Base-by-base conservation (phyloP, 1,140 invertebrate species). In the Philopotamus ludificatus region DNA sequence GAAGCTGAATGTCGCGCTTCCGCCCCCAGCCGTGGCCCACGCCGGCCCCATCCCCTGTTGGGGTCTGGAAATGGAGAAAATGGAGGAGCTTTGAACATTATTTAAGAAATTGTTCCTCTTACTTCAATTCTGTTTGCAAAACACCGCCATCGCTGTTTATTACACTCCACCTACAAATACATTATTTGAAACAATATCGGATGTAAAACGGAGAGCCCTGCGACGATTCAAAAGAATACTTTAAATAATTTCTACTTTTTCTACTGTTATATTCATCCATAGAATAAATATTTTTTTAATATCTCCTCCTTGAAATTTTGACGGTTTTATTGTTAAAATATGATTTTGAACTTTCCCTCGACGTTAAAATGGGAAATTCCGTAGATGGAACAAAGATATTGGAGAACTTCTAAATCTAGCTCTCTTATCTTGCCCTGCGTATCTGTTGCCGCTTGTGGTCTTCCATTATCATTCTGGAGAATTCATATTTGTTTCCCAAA, bases 51-150 rank as follows among this genome's bases (percentile, higher is more conserved):
- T 47, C 16, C 62, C 20, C 18, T 7, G n/a, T 47, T 41, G n/a
- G 42, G 57, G 39, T 22, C 28, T 50, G 49, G 49, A 21, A 22
- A 21, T 7, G 21, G 10, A 25, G 50, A 10, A 34, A 34, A 34
- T 22, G 50, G 50, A 22, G 20, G 15, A 21, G 65, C 47, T 63
- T 44, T 63, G 39, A 59, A 62, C 66, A 67, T 67, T 67, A 67
- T 67, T 67, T 67, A 67, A 67, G 66, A 67, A 67, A 67, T 67
- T 63, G 66, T 67, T 59, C 66, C 61, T 63, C 66, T 67, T 67
- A 62, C 66, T 67, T 67, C 66, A 67, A 67, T 67, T 63, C 66
- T 67, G 66, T 63, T 67, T 67, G 66, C 60, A 63, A 67, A 67
- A 67, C 66, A 67, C 66, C 55, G 55, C 66, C 66, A 63, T 59